Percentiles rank a stretch among this genome's conserved stretches.
These are phyloP conservation scores for Thaumetopoea pityocampa DNA, from an alignment of 1,140 invertebrate species.

Conservation along the genomic window DNA sequence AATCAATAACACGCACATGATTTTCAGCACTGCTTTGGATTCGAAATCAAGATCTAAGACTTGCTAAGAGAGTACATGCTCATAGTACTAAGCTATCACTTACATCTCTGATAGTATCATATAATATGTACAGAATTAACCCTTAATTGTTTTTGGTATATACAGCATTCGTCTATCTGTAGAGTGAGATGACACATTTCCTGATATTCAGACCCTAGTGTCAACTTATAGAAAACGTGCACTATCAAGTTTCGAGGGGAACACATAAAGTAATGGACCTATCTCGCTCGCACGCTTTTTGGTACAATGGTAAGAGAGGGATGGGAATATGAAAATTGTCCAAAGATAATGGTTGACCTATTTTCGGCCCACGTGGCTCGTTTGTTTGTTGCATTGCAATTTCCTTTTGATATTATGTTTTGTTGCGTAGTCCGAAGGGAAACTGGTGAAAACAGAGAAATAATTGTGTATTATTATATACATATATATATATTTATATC, in stretches of 20 bases:
- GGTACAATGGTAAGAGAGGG: slow-evolving; percentile 28
- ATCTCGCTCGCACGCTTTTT: slow-evolving; percentile 29
- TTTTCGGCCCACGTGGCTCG: slow-evolving; percentile 52
- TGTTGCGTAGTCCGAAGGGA: background rate
- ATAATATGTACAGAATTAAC: too few relatives aligned
- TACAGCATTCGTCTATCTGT: slow-evolving; percentile 5
- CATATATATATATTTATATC: too few relatives aligned
- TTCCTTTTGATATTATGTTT: slow-evolving; percentile 25
- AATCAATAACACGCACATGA: too few relatives aligned
- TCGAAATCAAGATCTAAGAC: too few relatives aligned
- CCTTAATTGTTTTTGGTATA: too few relatives aligned
- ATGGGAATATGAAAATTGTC: slow-evolving; percentile 36
- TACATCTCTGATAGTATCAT: too few relatives aligned
- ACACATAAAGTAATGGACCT: slow-evolving; percentile 7
- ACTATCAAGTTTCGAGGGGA: slow-evolving; percentile 16
- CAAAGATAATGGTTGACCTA: slow-evolving; percentile 47
- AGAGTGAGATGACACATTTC: slow-evolving; percentile 13
- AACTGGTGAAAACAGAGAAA: slow-evolving; percentile 7
- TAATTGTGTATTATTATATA: slow-evolving; percentile 7
- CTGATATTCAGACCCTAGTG: slow-evolving; percentile 8
- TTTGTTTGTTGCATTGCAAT: slow-evolving; percentile 28
- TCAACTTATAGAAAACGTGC: slow-evolving; percentile 4
- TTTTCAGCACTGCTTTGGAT: too few relatives aligned
- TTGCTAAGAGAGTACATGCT: too few relatives aligned
- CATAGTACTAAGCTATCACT: too few relatives aligned